Conservation (phyloP, 2,888 invertebrate species). For the Magallana nippona region DNA sequence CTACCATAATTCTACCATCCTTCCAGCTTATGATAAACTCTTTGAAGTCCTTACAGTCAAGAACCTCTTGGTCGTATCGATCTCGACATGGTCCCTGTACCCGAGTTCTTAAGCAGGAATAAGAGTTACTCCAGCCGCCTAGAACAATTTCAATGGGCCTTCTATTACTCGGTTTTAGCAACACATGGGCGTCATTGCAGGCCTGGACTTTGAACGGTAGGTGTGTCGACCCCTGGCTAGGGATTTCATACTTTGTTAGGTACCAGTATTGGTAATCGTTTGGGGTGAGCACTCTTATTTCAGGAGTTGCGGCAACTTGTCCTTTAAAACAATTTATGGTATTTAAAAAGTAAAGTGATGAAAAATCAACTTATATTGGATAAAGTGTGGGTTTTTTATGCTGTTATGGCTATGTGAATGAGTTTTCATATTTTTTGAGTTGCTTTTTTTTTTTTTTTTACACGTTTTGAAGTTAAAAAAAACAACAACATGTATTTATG, state of each 20-base stretch:
- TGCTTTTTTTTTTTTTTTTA: no score
- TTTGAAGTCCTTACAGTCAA: background rate
- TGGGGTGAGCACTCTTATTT: background rate
- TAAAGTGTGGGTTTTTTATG: no score
- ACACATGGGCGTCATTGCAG: conserved; percentile 7
- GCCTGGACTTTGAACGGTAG: background rate
- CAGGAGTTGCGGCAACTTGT: background rate
- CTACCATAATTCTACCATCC: background rate
- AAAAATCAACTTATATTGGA: no score
- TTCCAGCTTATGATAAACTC: background rate
- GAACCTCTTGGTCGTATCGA: background rate
- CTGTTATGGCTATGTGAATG: no score
- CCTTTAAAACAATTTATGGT: background rate
- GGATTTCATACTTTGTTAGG: background rate
- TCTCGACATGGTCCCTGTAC: background rate
- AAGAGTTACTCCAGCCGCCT: background rate
- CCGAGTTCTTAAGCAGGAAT: background rate
- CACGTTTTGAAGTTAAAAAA: no score
- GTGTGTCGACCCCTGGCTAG: background rate
- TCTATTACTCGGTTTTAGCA: background rate
- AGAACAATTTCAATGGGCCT: background rate
- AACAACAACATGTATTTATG: no score
- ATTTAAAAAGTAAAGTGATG: no score
- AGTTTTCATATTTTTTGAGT: no score
- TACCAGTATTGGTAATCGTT: background rate